phyloP scores from a whole-genome alignment of 2,888 invertebrate genomes.

The Orchestes rusci region DNA sequence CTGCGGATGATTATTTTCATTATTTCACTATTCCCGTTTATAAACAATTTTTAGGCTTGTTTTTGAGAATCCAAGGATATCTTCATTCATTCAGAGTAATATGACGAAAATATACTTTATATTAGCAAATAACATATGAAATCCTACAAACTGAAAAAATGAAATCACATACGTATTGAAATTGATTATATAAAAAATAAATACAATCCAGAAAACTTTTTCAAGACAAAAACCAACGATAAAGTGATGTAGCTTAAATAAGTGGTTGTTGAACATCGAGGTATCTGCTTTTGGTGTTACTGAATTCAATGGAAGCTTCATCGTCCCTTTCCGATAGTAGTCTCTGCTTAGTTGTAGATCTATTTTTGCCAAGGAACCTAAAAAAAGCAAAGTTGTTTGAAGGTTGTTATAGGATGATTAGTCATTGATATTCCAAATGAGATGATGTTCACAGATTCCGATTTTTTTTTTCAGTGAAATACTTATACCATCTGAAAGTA shows the following conservation, averaged over 20 bases:
- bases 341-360: slow-evolving; percentile 39
- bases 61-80: too few species aligned
- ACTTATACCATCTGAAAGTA: too few species aligned
- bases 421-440: not conserved
- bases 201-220: slow-evolving; percentile 2
- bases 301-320: slow-evolving; percentile 40
- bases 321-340: slow-evolving; percentile 40
- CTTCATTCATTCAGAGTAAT: too few species aligned
- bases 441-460: not conserved
- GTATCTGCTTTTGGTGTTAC: slow-evolving; percentile 26
- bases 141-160: not conserved
- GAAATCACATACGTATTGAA: not conserved
- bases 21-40: too few species aligned
- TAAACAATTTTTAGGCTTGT: too few species aligned
- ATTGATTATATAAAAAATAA: not conserved
- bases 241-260: slow-evolving; percentile 18
- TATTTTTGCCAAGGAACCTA: slow-evolving; percentile 43
- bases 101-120: too few species aligned
- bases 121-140: not conserved
- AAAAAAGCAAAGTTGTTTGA: slow-evolving; percentile 20
- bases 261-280: slow-evolving; percentile 24
- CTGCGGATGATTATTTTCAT: too few species aligned
- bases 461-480: too few species aligned
- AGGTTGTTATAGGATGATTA: too few species aligned
- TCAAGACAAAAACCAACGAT: slow-evolving; percentile 4